A percentile compares a stretch with the other conserved stretches of the same genome.
These are phyloP conservation scores for Merluccius polli DNA, from an alignment of 2,797 vertebrate species.

Conservation along the genomic window DNA sequence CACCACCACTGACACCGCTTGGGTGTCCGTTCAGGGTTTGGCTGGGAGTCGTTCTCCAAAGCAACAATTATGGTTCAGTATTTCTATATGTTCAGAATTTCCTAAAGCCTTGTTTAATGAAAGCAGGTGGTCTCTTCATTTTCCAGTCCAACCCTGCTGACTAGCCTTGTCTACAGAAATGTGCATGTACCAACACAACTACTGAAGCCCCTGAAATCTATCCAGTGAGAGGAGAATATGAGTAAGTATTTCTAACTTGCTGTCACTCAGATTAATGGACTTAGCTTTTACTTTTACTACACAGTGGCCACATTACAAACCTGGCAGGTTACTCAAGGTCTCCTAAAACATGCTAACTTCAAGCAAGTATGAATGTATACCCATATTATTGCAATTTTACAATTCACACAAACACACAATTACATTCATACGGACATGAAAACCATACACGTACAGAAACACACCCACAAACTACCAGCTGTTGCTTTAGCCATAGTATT, in stretches of 20 bases:
- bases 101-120: neutral
- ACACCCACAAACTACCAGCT: neutral
- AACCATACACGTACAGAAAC: neutral
- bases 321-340: neutral
- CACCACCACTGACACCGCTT: neutral
- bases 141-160: neutral
- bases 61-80: neutral
- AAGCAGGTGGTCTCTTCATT: neutral
- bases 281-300: neutral
- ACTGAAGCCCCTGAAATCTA: neutral
- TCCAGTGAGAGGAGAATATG: neutral
- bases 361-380: too few relatives aligned
- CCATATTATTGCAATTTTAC: neutral
- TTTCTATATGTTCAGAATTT: neutral
- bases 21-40: neutral
- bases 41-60: neutral
- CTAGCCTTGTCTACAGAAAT: neutral
- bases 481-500: neutral
- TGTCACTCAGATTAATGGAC: neutral
- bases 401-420: conserved; percentile 2
- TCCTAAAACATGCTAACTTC: neutral
- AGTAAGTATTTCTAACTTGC: neutral
- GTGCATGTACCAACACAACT: neutral
- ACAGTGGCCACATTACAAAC: neutral
- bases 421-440: neutral